Conservation (phyloP, 2,797 vertebrate species). For the Furcifer pardalis region DNA sequence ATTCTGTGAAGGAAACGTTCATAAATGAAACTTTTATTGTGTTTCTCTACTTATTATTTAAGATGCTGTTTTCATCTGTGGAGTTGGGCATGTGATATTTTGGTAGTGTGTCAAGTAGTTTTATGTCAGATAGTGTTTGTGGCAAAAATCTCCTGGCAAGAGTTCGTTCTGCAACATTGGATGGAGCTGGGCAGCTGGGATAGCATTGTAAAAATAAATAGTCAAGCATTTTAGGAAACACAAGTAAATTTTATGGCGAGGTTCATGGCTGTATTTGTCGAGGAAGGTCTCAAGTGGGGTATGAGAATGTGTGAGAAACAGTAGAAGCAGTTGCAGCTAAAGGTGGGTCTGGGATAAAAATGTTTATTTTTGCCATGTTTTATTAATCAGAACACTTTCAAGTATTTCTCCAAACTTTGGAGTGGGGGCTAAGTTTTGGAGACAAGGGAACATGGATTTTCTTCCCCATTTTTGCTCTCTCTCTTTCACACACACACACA, state of each 20-base stretch:
- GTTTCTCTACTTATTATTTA: not conserved
- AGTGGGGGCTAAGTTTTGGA: not conserved
- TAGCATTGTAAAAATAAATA: slow-evolving; percentile 7
- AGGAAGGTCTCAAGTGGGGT: not conserved
- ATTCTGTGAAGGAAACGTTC: not conserved
- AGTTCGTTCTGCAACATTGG: not conserved
- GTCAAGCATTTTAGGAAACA: not conserved
- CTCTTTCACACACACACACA: no score
- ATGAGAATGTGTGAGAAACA: not conserved
- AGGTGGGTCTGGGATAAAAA: not conserved
- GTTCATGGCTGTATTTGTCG: slow-evolving; percentile 9
- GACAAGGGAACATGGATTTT: no score
- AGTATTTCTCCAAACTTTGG: not conserved
- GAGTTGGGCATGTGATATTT: not conserved
- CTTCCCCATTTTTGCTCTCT: no score
- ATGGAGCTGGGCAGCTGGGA: slow-evolving; percentile 2
- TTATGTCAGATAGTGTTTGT: not conserved
- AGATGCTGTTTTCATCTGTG: not conserved
- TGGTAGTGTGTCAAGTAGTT: not conserved
- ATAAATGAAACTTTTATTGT: not conserved
- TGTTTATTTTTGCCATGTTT: not conserved
- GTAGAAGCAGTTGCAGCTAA: not conserved
- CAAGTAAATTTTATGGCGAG: slow-evolving; percentile 20
- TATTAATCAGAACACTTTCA: not conserved
- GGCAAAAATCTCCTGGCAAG: not conserved